Base-by-base conservation (phyloP, 2,113 vertebrate genomes). In the Calyptomena viridis region DNA sequence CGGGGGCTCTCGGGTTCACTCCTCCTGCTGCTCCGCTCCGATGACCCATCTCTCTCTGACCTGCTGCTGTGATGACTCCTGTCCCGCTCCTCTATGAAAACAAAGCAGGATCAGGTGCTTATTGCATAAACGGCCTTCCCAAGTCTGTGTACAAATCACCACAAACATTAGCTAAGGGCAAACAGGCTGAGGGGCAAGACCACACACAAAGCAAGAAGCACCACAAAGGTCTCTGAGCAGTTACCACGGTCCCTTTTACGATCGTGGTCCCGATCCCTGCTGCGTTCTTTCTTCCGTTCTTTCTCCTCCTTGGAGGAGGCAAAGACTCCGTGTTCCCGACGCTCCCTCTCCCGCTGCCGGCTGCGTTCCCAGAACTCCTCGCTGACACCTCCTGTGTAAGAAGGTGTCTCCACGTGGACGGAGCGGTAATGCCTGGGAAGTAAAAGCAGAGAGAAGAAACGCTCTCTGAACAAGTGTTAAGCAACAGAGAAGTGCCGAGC, bases 291-390 rank as follows among this genome's bases (percentile, higher is more conserved):
- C 56, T 98, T 98, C 56, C 96, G 97, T 40, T 98, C 98, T 52
- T 96, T 98, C 81, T 99, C 99, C 77, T 99, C 99, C 96, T 99
- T 99, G 75, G 99, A 99, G 1, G 99, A 99, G 3, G 99, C 99
- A 35, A 98, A 99, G 49, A 99, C 99, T 11, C 99, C 99, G 0
- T 99, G 99, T 33, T 99, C 99, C 23, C 99, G 98, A 14, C 99
- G 97, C 31, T 99, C 99, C 80, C 97, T 98, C 84, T 99, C 99
- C 77, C 99, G 98, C 95, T 99, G 99, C 91, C 99, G 98, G 96
- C 98, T 98, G 92, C 98, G 98, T 73, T 98, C 98, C 95, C 98
- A 98, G 84, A 99, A 99, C 95, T 99, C 99, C 89, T 99, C 99
- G 6, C 99, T 99, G 62, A 99, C 99, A 7, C 99, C 99, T 44